Evolutionary conservation across 2,888 invertebrate genomes (phyloP).

Genomic region (Xanthorhoe spadicearia): DNA sequence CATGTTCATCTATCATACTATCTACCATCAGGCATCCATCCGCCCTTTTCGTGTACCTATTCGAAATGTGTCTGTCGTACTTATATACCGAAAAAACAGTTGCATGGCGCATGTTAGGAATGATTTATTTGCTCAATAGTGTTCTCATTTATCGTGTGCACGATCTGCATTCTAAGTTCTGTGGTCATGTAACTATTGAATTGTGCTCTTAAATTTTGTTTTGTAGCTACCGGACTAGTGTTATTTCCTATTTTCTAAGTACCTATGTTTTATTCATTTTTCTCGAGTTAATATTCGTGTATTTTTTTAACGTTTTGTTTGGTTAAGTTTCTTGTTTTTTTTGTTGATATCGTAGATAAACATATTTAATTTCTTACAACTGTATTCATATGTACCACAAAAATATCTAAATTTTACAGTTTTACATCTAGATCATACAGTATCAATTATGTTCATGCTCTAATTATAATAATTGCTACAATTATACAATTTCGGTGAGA

Average conservation of each 20-base stretch:
- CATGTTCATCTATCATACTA: conserved; percentile 35
- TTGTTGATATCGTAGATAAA: not conserved
- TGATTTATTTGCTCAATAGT: conserved; percentile 36
- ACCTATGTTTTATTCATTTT: conserved; percentile 21
- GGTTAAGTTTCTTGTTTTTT: not conserved
- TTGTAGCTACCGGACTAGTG: conserved; percentile 8
- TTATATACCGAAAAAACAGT: conserved; percentile 27
- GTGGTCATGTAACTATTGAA: conserved; percentile 32
- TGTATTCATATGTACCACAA: conserved; percentile 39
- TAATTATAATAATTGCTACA: conserved; percentile 63
- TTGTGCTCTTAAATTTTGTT: conserved; percentile 25
- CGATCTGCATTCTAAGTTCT: conserved; percentile 35
- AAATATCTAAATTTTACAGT: conserved; percentile 53
- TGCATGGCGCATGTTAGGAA: conserved; percentile 38
- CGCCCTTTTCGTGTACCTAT: conserved; percentile 43
- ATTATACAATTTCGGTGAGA: conserved; percentile 61
- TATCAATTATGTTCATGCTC: conserved; percentile 66
- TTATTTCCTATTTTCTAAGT: conserved; percentile 8
- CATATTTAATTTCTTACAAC: conserved; percentile 23
- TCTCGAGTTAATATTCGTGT: not conserved
- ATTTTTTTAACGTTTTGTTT: not conserved
- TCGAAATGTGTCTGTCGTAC: conserved; percentile 35
- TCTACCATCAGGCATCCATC: conserved; percentile 37
- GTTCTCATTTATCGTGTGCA: conserved; percentile 33
- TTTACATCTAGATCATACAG: conserved; percentile 51